These are phyloP conservation scores for Sigmodon hispidus DNA, from an alignment of 2,113 vertebrate genomes.

Conservation along the genomic window DNA sequence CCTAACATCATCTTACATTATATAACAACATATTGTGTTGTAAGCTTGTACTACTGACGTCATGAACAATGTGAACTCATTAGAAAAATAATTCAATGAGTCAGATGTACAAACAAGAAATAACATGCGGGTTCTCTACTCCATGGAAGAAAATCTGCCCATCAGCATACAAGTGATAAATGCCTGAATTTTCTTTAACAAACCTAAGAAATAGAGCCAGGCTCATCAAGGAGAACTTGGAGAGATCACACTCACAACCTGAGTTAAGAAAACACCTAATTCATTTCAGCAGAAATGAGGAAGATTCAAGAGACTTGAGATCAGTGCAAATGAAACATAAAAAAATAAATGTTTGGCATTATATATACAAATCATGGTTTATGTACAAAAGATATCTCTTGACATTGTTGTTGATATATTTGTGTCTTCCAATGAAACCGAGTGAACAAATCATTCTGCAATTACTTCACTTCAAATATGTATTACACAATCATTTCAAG, in stretches of 20 bases:
- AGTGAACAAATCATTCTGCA: neutral
- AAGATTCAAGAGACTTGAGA: neutral
- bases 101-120: conserved; percentile 70
- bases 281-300: neutral
- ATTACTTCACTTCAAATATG: neutral
- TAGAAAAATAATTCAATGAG: conserved; percentile 60
- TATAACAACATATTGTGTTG: neutral
- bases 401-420: neutral
- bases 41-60: conserved; percentile 47
- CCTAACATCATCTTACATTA: conserved; percentile 29
- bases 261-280: neutral
- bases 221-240: conserved; percentile 23
- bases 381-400: neutral
- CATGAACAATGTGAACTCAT: conserved; percentile 33
- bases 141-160: conserved; percentile 30
- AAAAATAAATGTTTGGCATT: neutral
- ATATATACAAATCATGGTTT: neutral
- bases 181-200: conserved; percentile 49
- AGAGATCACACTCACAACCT: neutral
- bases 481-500: neutral
- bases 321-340: neutral
- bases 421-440: neutral
- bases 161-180: conserved; percentile 2
- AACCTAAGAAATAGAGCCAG: conserved; percentile 44
- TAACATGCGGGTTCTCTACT: conserved; percentile 52